A percentile compares a stretch with the other conserved stretches of the same genome.
phyloP scores from a whole-genome alignment of 2,797 vertebrate species.

The Hippocampus kuda region DNA sequence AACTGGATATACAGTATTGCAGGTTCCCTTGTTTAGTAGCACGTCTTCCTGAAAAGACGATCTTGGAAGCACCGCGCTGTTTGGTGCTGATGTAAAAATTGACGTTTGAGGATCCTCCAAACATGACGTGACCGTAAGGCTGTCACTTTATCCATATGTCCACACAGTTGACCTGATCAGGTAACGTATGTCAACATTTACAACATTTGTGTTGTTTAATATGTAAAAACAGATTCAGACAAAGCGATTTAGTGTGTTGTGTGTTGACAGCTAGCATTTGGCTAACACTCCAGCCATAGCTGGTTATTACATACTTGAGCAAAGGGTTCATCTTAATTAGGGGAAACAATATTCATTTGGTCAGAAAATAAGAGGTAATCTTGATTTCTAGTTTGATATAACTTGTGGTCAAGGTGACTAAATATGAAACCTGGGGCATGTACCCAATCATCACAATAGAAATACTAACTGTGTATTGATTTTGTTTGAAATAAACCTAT shows the following conservation, averaged over 20 bases:
- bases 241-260: too few relatives aligned
- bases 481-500: too few relatives aligned
- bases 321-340: not conserved
- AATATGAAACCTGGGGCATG: not conserved
- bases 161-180: constrained; percentile 39
- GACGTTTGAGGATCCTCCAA: not conserved
- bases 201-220: too few relatives aligned
- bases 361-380: not conserved
- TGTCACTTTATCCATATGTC: constrained; percentile 2
- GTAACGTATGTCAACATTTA: constrained; percentile 14
- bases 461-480: too few relatives aligned
- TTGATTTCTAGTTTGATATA: not conserved
- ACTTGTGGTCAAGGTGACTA: not conserved
- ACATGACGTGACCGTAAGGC: constrained; percentile 38
- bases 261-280: constrained; percentile 14
- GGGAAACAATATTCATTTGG: not conserved
- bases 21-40: not conserved
- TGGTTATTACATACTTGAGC: not conserved
- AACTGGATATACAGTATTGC: not conserved
- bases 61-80: constrained; percentile 10
- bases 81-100: not conserved
- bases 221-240: not conserved
- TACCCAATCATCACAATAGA: not conserved
- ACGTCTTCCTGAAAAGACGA: constrained; percentile 1
- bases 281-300: constrained; percentile 3